Evolutionary conservation across 1,140 invertebrate genomes (phyloP), one percentile per base, ranked within the genome.

Genomic region (Apis cerana): DNA sequence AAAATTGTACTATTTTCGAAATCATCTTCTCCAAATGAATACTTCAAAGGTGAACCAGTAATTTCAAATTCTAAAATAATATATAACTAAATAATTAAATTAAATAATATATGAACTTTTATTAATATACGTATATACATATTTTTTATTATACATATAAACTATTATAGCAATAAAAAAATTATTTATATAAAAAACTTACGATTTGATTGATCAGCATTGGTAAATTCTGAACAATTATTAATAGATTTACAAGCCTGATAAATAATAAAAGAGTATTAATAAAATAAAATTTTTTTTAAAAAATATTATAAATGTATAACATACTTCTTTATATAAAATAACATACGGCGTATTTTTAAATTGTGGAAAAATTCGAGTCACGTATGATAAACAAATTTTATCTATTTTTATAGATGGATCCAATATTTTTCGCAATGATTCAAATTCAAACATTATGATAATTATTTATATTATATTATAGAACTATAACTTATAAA

Each of bases 21-120:
- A 65, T 84, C 79, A 33, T 43, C 3, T n/a, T 43, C 54, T n/a
- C 64, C 77, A 56, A 91, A 91, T 11, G 91, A 91, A 74, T 89
- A 91, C 48, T 87, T 69, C 67, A 92, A 62, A 27, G 91, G 91
- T 15, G 89, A 90, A 23, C 91, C 91, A 71, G 89, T 91, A 11
- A 91, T 56, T 48, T 92, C 88, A 23, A 85, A 69, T 68, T 70
- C 91, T 86, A 58, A 83, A 69, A 69, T 43, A 68, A 43, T 83
- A 33, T 33, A 33, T 33, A 33, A 27, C 1, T 33, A 33, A 33
- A 33, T 33, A 33, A 33, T 33, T 33, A 33, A 33, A 33, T 33
- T 33, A 33, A 33, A 3, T 33, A 33, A 33, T 33, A 27, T 27
- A 33, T 33, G 2, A 33, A 33, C 33, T 33, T 33, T 33, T 33